Base-by-base conservation (phyloP, 2,797 vertebrate species). In the Octomys mimax region DNA sequence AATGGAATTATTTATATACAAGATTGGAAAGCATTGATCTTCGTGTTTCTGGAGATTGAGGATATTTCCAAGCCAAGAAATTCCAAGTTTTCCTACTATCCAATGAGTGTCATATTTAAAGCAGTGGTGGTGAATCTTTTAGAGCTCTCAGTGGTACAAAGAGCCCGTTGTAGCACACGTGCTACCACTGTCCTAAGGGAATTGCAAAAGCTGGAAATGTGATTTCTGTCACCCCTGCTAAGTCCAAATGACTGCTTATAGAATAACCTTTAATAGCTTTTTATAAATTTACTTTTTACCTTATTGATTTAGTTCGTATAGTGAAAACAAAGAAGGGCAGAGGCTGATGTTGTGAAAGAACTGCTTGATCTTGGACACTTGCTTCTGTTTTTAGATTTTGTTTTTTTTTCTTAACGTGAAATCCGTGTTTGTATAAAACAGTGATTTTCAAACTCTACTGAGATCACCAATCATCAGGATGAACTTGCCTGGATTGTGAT, bases 61-160 rank as follows among this genome's bases (percentile, higher is more conserved):
- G 78, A 19, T 62, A 6, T 92, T 92, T 96, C 78, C 31, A 95
- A 77, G 88, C 21, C 54, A 93, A 92, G 49, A 46, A 62, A 64
- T 24, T 94, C 33, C 87, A 93, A 77, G 19, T 79, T 88, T 92
- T 86, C 87, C 93, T 88, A 21, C 26, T 36, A 42, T 92, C 89
- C 93, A 70, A 62, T 79, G 91, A 90, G 61, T 88, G 33, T 86
- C 64, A 61, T 88, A 95, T 93, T 95, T 75, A 92, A 46, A 94
- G 73, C 73, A 77, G 42, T 31, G 42, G 6, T 31, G 7, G 24
- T 46, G 71, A 46, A 75, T 12, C 24, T 75, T 46, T 28, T 28
- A 46, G 24, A 42, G 42, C 26, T 31, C 49, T 18, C 73, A 49
- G 14, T 31, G 73, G 46, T 49, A 31, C 9, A 5, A 3, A 77